These are phyloP conservation scores for Polydesmus complanatus DNA, from an alignment of 2,888 invertebrate species.

Conservation along the genomic window DNA sequence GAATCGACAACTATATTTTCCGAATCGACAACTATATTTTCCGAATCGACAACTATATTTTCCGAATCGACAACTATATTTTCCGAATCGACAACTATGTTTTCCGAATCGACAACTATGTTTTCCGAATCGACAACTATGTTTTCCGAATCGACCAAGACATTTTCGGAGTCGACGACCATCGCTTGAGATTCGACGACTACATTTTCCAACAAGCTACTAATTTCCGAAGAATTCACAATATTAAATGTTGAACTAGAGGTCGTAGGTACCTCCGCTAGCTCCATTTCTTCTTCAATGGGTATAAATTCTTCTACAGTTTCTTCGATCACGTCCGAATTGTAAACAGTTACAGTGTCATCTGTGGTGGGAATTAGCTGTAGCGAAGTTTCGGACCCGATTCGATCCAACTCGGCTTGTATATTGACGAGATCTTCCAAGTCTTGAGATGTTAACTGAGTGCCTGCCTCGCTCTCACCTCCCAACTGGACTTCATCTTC, in stretches of 20 bases:
- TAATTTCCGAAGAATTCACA: neutral
- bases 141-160: neutral
- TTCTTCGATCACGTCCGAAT: neutral
- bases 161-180: neutral
- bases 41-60: too few species aligned
- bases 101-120: too few species aligned
- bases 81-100: too few species aligned
- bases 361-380: neutral
- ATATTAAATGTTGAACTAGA: conserved; percentile 4
- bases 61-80: too few species aligned
- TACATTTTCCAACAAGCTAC: neutral
- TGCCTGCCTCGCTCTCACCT: neutral
- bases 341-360: neutral
- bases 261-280: neutral
- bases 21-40: too few species aligned
- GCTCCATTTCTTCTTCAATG: neutral
- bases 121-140: too few species aligned
- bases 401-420: conserved; percentile 19
- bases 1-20: conserved; percentile 10
- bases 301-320: neutral
- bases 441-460: conserved; percentile 18
- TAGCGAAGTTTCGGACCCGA: neutral
- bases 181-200: neutral
- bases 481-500: neutral
- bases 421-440: conserved; percentile 18